Evolutionary conservation across 2,797 vertebrate species (phyloP).

Genomic region (Propithecus deckenii): DNA sequence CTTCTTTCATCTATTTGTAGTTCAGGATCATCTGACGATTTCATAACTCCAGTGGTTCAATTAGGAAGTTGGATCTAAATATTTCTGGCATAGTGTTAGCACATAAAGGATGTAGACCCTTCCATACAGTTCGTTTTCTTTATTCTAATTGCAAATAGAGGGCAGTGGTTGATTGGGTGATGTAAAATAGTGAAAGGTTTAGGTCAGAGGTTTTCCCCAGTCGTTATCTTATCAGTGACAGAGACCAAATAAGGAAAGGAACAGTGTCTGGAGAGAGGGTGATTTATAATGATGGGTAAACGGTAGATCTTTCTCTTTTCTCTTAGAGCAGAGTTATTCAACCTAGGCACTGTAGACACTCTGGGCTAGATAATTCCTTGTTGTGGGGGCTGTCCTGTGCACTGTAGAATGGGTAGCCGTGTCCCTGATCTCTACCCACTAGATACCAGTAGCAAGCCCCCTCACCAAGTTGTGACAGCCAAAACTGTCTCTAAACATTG

Average conservation of each 20-base stretch:
- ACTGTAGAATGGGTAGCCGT: neutral
- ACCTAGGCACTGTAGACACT: neutral
- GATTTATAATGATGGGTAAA: neutral
- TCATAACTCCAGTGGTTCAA: neutral
- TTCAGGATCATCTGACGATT: neutral
- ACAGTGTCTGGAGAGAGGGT: neutral
- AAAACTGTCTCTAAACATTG: neutral
- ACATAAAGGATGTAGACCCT: neutral
- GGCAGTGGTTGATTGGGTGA: neutral
- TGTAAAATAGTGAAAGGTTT: neutral
- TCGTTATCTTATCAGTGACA: neutral
- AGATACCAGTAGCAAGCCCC: neutral
- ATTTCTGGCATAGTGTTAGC: neutral
- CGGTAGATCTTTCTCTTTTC: neutral
- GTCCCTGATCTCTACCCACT: neutral
- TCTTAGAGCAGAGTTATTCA: neutral
- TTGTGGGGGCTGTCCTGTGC: too few relatives aligned
- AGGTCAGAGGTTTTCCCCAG: neutral
- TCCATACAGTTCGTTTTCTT: neutral
- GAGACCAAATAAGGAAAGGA: neutral
- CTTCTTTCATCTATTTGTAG: neutral
- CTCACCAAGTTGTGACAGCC: neutral
- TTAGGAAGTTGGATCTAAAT: constrained; percentile 22
- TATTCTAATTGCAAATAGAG: neutral
- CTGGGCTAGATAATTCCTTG: neutral